Conservation (phyloP, 2,113 vertebrate genomes). For the Pagrus major region DNA sequence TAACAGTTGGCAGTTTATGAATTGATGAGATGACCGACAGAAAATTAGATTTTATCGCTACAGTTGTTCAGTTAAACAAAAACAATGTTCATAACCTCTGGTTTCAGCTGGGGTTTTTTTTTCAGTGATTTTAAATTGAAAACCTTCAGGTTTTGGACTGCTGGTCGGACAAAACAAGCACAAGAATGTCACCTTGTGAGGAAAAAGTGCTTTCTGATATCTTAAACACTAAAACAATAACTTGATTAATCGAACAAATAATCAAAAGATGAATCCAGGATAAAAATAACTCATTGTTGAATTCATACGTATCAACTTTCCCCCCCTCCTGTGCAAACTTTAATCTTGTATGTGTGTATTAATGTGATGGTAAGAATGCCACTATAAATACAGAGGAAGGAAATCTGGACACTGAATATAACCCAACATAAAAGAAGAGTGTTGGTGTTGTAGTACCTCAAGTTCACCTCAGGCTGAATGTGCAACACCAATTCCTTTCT, state of each 20-base stretch:
- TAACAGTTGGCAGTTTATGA: neutral
- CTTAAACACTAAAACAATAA: neutral
- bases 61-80: neutral
- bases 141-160: neutral
- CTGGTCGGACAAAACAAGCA: neutral
- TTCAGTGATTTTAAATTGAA: neutral
- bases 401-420: neutral
- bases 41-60: neutral
- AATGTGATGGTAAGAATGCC: neutral
- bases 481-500: neutral
- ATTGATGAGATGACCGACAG: neutral
- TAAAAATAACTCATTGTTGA: neutral
- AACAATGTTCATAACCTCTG: neutral
- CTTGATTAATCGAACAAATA: neutral
- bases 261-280: neutral
- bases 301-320: neutral
- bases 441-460: neutral
- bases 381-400: constrained; percentile 3
- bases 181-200: neutral
- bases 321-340: neutral
- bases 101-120: neutral
- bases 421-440: neutral
- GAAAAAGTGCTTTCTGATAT: neutral
- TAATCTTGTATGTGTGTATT: neutral
- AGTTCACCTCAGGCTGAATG: neutral